Evolutionary conservation across 2,797 vertebrate genomes (phyloP).

Genomic region (Chelon labrosus): DNA sequence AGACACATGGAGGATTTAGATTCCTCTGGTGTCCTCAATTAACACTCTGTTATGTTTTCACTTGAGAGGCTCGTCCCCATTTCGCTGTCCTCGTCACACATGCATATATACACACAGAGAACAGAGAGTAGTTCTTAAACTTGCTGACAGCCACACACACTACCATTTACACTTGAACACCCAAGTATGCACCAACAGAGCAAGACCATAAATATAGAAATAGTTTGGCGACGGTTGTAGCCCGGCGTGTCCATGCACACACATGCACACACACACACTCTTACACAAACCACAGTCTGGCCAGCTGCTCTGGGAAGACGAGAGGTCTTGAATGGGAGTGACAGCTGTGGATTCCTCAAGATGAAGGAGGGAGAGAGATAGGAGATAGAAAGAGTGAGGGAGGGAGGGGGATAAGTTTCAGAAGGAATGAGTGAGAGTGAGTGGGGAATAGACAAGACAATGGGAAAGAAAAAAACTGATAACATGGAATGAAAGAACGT

Average conservation of each 20-base stretch:
- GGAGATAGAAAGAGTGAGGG: constrained; percentile 12
- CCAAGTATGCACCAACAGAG: constrained; percentile 63
- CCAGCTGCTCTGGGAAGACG: constrained; percentile 76
- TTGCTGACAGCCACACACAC: constrained; percentile 63
- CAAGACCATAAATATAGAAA: constrained; percentile 72
- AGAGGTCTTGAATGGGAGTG: constrained; percentile 73
- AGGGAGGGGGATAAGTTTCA: constrained; percentile 34
- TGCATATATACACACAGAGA: constrained; percentile 17
- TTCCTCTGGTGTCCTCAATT: constrained; percentile 50
- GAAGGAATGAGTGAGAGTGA: constrained; percentile 17
- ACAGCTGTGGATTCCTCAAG: constrained; percentile 83
- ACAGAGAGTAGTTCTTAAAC: constrained; percentile 33
- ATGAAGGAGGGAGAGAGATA: constrained; percentile 62
- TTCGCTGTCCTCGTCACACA: constrained; percentile 7
- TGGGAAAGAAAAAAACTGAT: constrained; percentile 3
- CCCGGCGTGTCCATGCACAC: constrained; percentile 36
- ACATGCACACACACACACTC: neutral
- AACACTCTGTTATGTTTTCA: constrained; percentile 40
- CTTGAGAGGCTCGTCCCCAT: constrained; percentile 37
- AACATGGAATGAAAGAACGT: constrained; percentile 14
- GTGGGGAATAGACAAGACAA: constrained; percentile 12
- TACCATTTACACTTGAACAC: constrained; percentile 63
- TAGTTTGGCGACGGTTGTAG: constrained; percentile 70
- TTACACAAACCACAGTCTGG: constrained; percentile 45
- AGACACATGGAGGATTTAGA: constrained; percentile 43